Evolutionary conservation across 2,113 vertebrate species (phyloP), one percentile per base, ranked within the genome.

Genomic region (Columba livia): DNA sequence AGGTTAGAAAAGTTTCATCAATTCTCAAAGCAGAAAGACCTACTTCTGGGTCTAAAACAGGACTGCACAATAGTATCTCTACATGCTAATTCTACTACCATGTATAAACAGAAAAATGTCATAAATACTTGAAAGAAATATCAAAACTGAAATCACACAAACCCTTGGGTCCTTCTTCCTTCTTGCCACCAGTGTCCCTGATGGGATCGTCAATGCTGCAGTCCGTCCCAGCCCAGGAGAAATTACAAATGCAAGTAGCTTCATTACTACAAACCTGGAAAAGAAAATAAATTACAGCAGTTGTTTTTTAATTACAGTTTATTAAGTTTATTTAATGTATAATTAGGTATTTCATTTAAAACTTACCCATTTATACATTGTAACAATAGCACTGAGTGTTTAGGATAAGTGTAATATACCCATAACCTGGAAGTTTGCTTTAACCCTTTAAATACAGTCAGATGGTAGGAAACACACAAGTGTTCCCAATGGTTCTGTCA

Each of bases 161-260:
- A 99, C 99, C 99, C 98, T 99, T 99, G 85, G 99, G 99, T 98
- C 98, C 99, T 97, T 99, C 98, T 9, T 99, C 98, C 89, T 98
- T 98, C 51, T 98, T 97, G n/a, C 97, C 80, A 57, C 98, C 96
- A 36, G 97, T 97, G 83, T 98, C 96, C 96, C 98, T 99, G 69
- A 99, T 96, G 17, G 99, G 99, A 96, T 99, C 99, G 54, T 98
- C 98, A 97, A 99, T 99, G 96, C 99, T 99, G 98, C 99, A 99
- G 97, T 99, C 99, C 65, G 99, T 99, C 47, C 99, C 99, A 20
- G 99, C 99, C 99, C 99, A 99, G 72, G 99, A 99, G 82, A 97
- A 97, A 94, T 99, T 98, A 95, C 99, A 99, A 94, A 99, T 99
- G 97, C 99, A 99, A n/a, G 99, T 98, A 65, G 98, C 99, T 98